phyloP scores from a whole-genome alignment of 1,140 invertebrate species.

The Hylaeus volcanicus region DNA sequence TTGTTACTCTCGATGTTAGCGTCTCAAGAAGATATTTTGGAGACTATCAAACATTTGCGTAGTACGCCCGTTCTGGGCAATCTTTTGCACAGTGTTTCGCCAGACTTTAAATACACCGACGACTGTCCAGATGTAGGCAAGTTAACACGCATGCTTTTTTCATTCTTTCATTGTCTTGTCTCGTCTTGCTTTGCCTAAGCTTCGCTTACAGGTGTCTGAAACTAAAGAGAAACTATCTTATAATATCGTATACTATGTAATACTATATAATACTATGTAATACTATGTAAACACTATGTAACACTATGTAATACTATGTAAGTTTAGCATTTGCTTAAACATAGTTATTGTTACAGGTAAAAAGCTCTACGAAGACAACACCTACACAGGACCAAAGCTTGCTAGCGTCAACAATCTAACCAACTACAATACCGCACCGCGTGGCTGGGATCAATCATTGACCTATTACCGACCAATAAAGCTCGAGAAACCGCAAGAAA shows the following conservation, averaged over 20 bases:
- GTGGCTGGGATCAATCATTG: constrained; percentile 87
- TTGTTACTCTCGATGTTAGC: constrained; percentile 68
- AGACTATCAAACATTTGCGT: constrained; percentile 71
- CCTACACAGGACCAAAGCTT: constrained; percentile 76
- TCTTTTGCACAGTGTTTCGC: constrained; percentile 66
- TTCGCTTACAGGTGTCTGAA: too few species aligned
- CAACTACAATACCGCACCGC: constrained; percentile 91
- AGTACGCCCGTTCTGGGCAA: constrained; percentile 73
- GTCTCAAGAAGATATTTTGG: constrained; percentile 71
- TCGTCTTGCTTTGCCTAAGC: too few species aligned
- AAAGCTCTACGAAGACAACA: constrained; percentile 66
- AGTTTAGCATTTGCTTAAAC: neutral
- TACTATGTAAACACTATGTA: neutral
- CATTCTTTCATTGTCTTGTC: neutral
- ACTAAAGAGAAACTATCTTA: too few species aligned
- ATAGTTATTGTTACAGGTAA: constrained; percentile 60
- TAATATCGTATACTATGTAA: neutral
- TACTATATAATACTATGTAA: neutral
- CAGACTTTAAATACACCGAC: constrained; percentile 61
- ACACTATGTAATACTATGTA: neutral
- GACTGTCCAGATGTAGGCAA: constrained; percentile 67
- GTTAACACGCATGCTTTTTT: constrained; percentile 67
- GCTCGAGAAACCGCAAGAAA: constrained; percentile 81
- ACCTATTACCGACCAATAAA: constrained; percentile 86
- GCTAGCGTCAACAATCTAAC: constrained; percentile 77